These are phyloP conservation scores for Heliconius aoede DNA, from an alignment of 2,888 invertebrate genomes.

Conservation along the genomic window DNA sequence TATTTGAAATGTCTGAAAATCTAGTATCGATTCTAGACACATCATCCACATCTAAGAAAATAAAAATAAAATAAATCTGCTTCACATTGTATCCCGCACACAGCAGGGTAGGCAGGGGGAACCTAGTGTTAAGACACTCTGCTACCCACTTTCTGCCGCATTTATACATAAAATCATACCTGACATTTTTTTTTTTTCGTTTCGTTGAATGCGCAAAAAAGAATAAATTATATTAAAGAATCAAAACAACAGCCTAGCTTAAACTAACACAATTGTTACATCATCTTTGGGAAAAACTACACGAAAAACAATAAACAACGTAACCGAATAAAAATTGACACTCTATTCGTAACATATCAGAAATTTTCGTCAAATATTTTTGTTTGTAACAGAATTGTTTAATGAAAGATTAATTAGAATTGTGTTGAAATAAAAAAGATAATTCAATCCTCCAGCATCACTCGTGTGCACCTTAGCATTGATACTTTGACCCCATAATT, in stretches of 20 bases:
- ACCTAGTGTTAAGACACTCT: no score
- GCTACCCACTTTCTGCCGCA: no score
- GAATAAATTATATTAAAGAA: background rate
- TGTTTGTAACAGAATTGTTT: background rate
- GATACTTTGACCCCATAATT: no score
- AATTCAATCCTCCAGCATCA: no score
- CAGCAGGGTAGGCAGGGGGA: no score
- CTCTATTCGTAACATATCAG: conserved; percentile 20
- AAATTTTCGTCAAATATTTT: conserved; percentile 26
- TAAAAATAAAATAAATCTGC: no score
- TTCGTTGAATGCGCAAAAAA: background rate
- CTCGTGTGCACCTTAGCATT: no score
- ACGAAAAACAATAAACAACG: conserved; percentile 22
- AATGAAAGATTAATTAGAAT: background rate
- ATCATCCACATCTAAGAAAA: no score
- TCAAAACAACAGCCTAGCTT: background rate
- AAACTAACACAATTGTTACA: conserved; percentile 35
- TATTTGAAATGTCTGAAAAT: no score
- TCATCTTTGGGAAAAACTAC: conserved; percentile 28
- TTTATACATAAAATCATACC: background rate
- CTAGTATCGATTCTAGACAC: no score
- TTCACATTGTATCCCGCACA: no score
- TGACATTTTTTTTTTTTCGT: background rate
- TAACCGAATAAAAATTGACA: background rate
- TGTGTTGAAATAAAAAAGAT: background rate